Evolutionary conservation across 2,113 vertebrate genomes (phyloP).

Genomic region (Sander vitreus): DNA sequence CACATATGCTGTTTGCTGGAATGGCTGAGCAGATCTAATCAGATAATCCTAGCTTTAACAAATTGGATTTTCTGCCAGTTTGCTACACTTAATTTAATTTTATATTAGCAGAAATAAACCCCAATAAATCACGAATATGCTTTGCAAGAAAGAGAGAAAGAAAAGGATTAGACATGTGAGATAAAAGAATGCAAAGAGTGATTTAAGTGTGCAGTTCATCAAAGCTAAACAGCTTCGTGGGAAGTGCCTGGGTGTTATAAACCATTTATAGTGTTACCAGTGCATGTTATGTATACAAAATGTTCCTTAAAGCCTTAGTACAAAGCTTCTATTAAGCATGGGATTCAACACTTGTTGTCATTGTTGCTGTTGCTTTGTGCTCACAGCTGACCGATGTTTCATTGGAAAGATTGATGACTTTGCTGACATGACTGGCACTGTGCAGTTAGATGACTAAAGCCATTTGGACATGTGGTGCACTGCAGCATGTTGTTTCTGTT

Average conservation of each 20-base stretch:
- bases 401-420: slow-evolving; percentile 47
- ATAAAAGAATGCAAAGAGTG: neutral
- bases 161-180: neutral
- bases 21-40: slow-evolving; percentile 21
- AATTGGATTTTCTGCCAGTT: slow-evolving; percentile 29
- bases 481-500: slow-evolving; percentile 59
- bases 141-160: neutral
- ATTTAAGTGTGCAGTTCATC: neutral
- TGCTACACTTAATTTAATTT: slow-evolving; percentile 18
- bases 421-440: slow-evolving; percentile 33
- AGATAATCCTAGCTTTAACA: slow-evolving; percentile 22
- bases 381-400: slow-evolving; percentile 30
- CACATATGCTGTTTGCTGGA: slow-evolving; percentile 10
- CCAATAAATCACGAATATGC: neutral
- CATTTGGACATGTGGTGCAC: slow-evolving; percentile 18
- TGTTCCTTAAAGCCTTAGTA: neutral
- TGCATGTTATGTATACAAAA: neutral
- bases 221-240: slow-evolving; percentile 1
- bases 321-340: neutral
- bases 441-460: slow-evolving; percentile 67
- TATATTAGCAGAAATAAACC: slow-evolving; percentile 6
- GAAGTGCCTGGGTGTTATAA: neutral
- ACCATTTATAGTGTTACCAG: neutral
- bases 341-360: neutral
- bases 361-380: slow-evolving; percentile 9